Base-by-base conservation (phyloP, 2,888 invertebrate species). In the Galerucella nymphaeae region DNA sequence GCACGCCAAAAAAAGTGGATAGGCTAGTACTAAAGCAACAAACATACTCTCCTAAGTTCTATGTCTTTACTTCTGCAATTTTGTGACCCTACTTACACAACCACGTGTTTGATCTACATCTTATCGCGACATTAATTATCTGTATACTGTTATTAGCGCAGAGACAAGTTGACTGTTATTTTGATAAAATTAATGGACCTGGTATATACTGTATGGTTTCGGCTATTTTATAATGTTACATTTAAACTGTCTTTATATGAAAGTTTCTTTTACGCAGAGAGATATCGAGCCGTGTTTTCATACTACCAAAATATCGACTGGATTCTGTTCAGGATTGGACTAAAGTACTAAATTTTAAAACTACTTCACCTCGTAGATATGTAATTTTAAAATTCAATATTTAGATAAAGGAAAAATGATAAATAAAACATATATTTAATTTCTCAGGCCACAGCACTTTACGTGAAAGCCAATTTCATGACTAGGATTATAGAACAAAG, bases 171-270 rank as follows among this genome's bases (percentile, higher is more conserved):
- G 23, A 2, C 64, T 64, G 65, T 69, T 61, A 61, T 69, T 62
- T 65, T 16, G 42, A 53, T 64, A 67, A 67, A 76, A 78, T 79
- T 76, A 77, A 78, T 79, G 76, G 74, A 71, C 73, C 67, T 62
- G 73, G 72, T 77, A 77, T 77, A 72, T 45, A 69, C 72, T 77
- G 78, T 78, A 78, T 76, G 78, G 78, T 76, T 77, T 80, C 74
- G 72, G 71, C 72, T 73, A 76, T 73, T 74, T 71, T 75, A 72
- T 76, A 78, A 78, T 77, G 78, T 75, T 76, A 78, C 78, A 78
- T 78, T 77, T 76, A 78, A 77, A 78, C 75, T 75, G 74, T 75
- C 74, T 79, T 77, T 77, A 77, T 79, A 79, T 78, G 79, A 79
- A 80, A 80, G 79, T 78, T 80, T 79, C 78, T 78, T 78, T 80